phyloP scores from a whole-genome alignment of 2,888 invertebrate genomes.

The Orgyia antiqua region DNA sequence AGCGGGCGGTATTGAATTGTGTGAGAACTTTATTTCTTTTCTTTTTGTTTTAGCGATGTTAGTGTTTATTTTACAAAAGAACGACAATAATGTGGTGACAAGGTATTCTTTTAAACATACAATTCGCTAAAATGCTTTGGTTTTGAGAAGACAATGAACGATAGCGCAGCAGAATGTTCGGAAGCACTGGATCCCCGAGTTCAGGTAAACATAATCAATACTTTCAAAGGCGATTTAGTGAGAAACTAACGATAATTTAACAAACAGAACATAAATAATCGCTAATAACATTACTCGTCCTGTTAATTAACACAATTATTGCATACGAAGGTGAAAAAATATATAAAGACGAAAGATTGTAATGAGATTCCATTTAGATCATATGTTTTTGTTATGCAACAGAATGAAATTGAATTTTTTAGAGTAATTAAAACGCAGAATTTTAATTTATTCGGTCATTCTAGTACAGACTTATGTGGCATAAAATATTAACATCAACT shows the following conservation, averaged over 20 bases:
- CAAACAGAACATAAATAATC: no score
- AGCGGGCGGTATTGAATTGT: slow-evolving; percentile 23
- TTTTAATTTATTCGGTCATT: background rate
- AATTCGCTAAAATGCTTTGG: slow-evolving; percentile 45
- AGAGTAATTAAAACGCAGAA: background rate
- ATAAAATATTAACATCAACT: background rate
- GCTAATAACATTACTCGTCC: background rate
- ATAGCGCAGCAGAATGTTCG: slow-evolving; percentile 77
- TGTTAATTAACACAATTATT: background rate
- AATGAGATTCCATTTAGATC: slow-evolving; percentile 9
- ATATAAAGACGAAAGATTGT: background rate
- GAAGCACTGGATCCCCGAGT: slow-evolving; percentile 90
- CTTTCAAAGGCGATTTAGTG: slow-evolving; percentile 31
- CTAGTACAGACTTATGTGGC: background rate
- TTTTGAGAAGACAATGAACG: slow-evolving; percentile 75
- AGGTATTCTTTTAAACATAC: slow-evolving; percentile 33
- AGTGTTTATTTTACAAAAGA: slow-evolving; percentile 27
- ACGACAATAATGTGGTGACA: slow-evolving; percentile 20
- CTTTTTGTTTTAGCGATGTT: slow-evolving; percentile 28
- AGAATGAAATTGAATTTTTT: slow-evolving; percentile 7
- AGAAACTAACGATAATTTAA: slow-evolving; percentile 5
- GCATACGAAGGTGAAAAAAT: background rate
- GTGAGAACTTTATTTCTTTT: slow-evolving; percentile 19
- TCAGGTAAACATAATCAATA: slow-evolving; percentile 80
- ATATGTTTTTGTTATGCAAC: slow-evolving; percentile 31